phyloP scores from a whole-genome alignment of 2,888 invertebrate genomes.

The Lasioglossum vierecki region DNA sequence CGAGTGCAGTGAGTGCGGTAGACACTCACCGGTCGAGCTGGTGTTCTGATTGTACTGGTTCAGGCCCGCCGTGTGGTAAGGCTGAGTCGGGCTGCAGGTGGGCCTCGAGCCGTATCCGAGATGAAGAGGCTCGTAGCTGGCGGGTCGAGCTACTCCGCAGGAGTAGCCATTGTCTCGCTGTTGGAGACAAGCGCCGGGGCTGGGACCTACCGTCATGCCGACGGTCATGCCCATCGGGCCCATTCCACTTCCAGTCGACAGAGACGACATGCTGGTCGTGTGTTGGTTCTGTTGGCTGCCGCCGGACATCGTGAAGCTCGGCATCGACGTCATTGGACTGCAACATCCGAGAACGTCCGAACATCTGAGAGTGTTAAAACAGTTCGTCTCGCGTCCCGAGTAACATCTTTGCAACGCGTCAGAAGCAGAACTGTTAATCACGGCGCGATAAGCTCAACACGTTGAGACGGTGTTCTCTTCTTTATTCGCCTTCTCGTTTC shows the following conservation, averaged over 20 bases:
- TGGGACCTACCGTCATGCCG: constrained; percentile 84
- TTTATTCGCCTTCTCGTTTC: too few species aligned
- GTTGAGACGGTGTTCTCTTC: not conserved
- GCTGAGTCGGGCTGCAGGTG: constrained; percentile 89
- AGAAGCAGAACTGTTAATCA: not conserved
- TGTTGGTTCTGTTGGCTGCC: constrained; percentile 79
- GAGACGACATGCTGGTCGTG: constrained; percentile 81
- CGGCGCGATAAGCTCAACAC: not conserved
- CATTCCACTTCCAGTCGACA: constrained; percentile 81
- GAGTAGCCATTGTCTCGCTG: constrained; percentile 86
- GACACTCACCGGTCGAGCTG: constrained; percentile 84
- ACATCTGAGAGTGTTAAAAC: constrained; percentile 5
- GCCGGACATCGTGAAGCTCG: constrained; percentile 84
- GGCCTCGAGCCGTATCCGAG: constrained; percentile 86
- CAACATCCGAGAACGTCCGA: not conserved
- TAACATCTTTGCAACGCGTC: not conserved
- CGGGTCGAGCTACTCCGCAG: constrained; percentile 85
- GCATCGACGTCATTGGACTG: constrained; percentile 87
- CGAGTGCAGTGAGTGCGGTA: constrained; percentile 84
- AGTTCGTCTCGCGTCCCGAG: not conserved
- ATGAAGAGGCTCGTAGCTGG: constrained; percentile 85
- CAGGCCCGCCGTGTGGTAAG: constrained; percentile 85
- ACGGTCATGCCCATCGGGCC: constrained; percentile 84
- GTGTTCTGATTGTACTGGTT: constrained; percentile 83
- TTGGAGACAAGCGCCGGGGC: constrained; percentile 86